These are phyloP conservation scores for Acheta domesticus DNA, from an alignment of 2,888 invertebrate species.

Conservation along the genomic window DNA sequence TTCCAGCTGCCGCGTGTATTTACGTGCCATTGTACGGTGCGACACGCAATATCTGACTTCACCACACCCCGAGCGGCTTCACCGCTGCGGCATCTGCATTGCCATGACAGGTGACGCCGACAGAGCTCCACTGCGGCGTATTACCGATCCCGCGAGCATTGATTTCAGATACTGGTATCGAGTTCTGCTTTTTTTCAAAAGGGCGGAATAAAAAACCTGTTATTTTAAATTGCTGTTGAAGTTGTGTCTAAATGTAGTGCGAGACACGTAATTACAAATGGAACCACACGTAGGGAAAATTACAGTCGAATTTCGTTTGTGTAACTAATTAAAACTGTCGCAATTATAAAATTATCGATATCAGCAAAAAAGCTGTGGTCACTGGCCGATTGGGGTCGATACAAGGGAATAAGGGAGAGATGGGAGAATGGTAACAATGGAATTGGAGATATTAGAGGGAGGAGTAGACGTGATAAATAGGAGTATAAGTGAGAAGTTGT, in stretches of 20 bases:
- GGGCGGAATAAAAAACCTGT: background rate
- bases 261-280: conserved; percentile 18
- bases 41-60: too few relatives aligned
- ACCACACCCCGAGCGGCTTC: too few relatives aligned
- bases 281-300: conserved; percentile 10
- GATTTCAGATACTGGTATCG: background rate
- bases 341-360: conserved; percentile 18
- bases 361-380: conserved; percentile 18
- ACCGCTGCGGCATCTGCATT: background rate
- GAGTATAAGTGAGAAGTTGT: background rate
- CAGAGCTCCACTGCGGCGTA: background rate
- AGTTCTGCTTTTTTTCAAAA: background rate
- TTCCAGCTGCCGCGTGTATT: too few relatives aligned
- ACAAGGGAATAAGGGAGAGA: background rate
- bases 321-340: conserved; percentile 11
- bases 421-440: background rate
- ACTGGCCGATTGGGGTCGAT: background rate
- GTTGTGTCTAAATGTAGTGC: conserved; percentile 18
- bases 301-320: conserved; percentile 18
- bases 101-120: background rate
- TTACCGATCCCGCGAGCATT: background rate
- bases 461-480: background rate
- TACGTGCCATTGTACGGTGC: too few relatives aligned
- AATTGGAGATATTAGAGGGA: background rate
- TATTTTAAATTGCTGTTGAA: conserved; percentile 18